Conservation (phyloP, 2,888 invertebrate species). For the Charanyca ferruginea region DNA sequence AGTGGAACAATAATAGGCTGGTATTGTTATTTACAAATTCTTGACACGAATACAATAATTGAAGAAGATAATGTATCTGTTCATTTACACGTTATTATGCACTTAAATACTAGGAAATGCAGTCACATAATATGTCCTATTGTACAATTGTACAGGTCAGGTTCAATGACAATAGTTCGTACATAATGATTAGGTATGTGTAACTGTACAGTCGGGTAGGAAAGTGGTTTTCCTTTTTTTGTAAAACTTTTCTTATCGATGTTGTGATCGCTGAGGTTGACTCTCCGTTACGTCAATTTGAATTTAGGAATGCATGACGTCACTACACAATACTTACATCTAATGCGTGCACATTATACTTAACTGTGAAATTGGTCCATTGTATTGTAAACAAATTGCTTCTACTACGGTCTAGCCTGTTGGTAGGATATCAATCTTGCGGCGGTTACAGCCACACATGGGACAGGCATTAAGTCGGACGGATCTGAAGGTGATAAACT, state of each 20-base stretch:
- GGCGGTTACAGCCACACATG: too few species aligned
- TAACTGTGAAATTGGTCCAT: not conserved
- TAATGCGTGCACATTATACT: not conserved
- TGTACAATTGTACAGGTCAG: conserved; percentile 15
- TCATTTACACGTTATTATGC: conserved; percentile 2
- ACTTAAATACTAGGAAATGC: conserved; percentile 30
- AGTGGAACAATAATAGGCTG: too few species aligned
- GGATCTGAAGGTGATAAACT: too few species aligned
- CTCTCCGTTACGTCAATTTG: not conserved
- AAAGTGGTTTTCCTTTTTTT: not conserved
- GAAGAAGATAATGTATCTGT: conserved; percentile 29
- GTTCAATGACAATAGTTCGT: conserved; percentile 37
- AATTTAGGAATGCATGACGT: not conserved
- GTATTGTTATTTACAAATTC: not conserved
- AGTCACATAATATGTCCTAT: conserved; percentile 6
- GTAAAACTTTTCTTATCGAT: not conserved
- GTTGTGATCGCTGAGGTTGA: not conserved
- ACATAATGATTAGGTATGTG: not conserved
- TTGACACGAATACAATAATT: conserved; percentile 6
- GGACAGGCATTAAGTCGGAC: too few species aligned
- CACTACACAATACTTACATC: not conserved
- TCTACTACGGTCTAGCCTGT: too few species aligned
- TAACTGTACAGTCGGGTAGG: not conserved
- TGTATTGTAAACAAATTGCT: not conserved
- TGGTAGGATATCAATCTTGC: too few species aligned